Conservation (phyloP, 2,888 invertebrate species). For the Mechanitis mazaeus region DNA sequence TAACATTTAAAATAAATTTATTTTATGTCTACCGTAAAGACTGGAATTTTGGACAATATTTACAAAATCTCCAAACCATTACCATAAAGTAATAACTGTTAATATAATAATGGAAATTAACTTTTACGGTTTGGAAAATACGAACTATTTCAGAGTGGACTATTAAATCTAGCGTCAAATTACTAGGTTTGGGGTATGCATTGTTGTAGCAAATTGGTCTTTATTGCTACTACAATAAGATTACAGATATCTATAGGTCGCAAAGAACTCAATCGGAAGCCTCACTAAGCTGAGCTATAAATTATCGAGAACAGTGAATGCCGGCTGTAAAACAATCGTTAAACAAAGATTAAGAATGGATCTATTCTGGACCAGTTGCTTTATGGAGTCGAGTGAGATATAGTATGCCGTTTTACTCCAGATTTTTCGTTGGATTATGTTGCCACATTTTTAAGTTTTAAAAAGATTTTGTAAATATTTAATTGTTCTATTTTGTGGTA, state of each 20-base stretch:
- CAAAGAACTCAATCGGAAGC: conserved; percentile 43
- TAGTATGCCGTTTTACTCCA: conserved; percentile 23
- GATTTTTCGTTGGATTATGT: conserved; percentile 19
- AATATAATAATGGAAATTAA: conserved; percentile 5
- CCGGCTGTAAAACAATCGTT: conserved; percentile 59
- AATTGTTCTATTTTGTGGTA: conserved; percentile 6
- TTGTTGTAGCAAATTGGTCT: conserved; percentile 11
- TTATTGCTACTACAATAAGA: conserved; percentile 18
- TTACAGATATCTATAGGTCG: conserved; percentile 6
- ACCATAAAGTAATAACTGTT: conserved; percentile 9
- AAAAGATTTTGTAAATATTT: background rate
- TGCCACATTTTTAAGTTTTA: conserved; percentile 11
- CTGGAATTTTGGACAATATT: conserved; percentile 12
- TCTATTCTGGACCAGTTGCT: conserved; percentile 34
- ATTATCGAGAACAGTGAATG: conserved; percentile 51
- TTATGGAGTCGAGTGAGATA: conserved; percentile 25
- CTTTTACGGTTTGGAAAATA: conserved; percentile 5
- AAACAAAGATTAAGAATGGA: conserved; percentile 52
- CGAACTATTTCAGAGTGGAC: conserved; percentile 5
- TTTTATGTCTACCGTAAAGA: conserved; percentile 5
- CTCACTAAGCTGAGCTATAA: conserved; percentile 52
- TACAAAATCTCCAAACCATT: conserved; percentile 12
- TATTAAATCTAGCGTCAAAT: conserved; percentile 2
- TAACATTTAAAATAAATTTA: conserved; percentile 16
- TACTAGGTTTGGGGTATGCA: conserved; percentile 7